phyloP scores from a whole-genome alignment of 2,888 invertebrate species.

The Laspeyria flexula region DNA sequence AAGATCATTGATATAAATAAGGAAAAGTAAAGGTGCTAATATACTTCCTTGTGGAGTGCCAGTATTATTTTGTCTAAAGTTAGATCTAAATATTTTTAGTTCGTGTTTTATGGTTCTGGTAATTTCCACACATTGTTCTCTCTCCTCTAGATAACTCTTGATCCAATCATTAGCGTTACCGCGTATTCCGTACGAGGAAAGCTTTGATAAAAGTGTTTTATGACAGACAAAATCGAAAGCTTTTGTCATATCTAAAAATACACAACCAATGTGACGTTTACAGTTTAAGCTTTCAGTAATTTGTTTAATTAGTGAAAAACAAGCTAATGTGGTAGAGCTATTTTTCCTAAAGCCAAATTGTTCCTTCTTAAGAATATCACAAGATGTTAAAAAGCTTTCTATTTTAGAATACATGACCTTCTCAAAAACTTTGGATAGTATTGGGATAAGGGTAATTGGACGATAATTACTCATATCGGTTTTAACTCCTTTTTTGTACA shows the following conservation, averaged over 20 bases:
- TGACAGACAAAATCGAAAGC: not conserved
- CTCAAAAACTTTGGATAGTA: too few species aligned
- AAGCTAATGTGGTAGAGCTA: not conserved
- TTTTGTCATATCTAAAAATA: not conserved
- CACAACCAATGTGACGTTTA: not conserved
- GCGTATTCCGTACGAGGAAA: not conserved
- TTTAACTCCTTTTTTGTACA: too few species aligned
- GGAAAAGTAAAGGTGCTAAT: not conserved
- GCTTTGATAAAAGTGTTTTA: not conserved
- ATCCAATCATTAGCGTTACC: not conserved
- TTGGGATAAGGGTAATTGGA: too few species aligned
- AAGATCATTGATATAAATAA: not conserved
- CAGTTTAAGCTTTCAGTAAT: not conserved
- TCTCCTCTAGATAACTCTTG: not conserved
- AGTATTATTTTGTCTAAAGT: not conserved
- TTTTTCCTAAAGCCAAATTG: not conserved
- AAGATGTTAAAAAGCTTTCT: not conserved
- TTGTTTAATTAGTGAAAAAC: too few species aligned
- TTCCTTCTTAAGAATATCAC: not conserved
- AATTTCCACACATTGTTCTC: not conserved
- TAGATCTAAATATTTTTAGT: not conserved
- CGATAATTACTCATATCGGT: too few species aligned
- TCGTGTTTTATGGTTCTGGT: not conserved
- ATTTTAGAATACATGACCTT: not conserved
- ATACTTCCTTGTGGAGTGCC: not conserved